phyloP scores from a whole-genome alignment of 2,888 invertebrate genomes.

The Cynaeus angustus region DNA sequence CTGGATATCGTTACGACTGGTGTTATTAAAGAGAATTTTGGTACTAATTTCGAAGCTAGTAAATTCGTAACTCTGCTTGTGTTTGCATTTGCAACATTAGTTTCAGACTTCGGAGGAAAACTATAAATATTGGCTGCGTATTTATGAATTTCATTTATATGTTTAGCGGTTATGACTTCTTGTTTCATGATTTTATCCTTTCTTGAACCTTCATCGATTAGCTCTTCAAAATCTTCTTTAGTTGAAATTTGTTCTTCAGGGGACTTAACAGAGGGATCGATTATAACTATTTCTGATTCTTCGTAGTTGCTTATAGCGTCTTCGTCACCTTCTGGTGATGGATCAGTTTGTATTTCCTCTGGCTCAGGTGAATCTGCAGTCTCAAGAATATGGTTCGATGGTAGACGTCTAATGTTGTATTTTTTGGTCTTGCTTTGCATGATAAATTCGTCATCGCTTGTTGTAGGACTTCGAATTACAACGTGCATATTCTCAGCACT shows the following conservation, averaged over 20 bases:
- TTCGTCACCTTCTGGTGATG: slow-evolving; percentile 71
- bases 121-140: slow-evolving; percentile 63
- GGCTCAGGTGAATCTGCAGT: slow-evolving; percentile 74
- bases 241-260: slow-evolving; percentile 79
- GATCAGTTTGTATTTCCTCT: slow-evolving; percentile 71
- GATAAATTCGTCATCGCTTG: slow-evolving; percentile 70
- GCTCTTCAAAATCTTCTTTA: slow-evolving; percentile 79
- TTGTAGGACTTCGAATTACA: slow-evolving; percentile 70
- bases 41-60: slow-evolving; percentile 55
- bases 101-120: slow-evolving; percentile 59
- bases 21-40: slow-evolving; percentile 62
- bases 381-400: slow-evolving; percentile 71
- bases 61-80: slow-evolving; percentile 38
- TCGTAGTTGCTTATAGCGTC: slow-evolving; percentile 70
- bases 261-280: slow-evolving; percentile 76
- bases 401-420: slow-evolving; percentile 67
- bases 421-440: slow-evolving; percentile 68
- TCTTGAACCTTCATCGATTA: slow-evolving; percentile 78
- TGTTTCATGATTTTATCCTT: slow-evolving; percentile 71
- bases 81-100: slow-evolving; percentile 36
- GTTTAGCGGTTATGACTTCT: slow-evolving; percentile 64
- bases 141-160: slow-evolving; percentile 69
- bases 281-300: slow-evolving; percentile 78
- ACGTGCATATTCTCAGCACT: slow-evolving; percentile 63
- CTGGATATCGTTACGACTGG: slow-evolving; percentile 55